Base-by-base conservation (phyloP, 2,113 vertebrate genomes). In the Pygoscelis antarcticus region DNA sequence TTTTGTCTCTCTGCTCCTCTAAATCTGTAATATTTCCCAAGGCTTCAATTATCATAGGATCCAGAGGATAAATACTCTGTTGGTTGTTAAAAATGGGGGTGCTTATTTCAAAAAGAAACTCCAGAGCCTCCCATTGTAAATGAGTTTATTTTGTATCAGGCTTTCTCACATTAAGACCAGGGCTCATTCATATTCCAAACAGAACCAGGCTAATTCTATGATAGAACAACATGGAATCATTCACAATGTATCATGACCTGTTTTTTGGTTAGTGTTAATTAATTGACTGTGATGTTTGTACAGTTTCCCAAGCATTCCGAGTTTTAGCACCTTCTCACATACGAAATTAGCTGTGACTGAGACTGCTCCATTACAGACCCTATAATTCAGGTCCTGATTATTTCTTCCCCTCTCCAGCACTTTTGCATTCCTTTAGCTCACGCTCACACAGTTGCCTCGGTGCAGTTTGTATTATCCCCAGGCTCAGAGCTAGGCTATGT, bases 381-480 rank as follows among this genome's bases (percentile, higher is more conserved):
- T 42, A 4, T 52, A 80, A 57, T 77, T 79, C 27, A 49, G 15
- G 1, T 30, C 25, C 38, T 80, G 30, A 20, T 62, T 66, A n/a
- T 22, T 46, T 70, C 16, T 83, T 72, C 60, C 27, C 3, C 9
- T 71, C 6, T 49, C 9, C 22, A 89, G 6, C 8, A 77, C 20
- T 74, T 93, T 40, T 81, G 16, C 25, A 42, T 78, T 90, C 19
- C 49, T 87, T 70, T 38, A 61, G 26, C 11, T 90, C 25, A 36
- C 13, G 9, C 9, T 62, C 4, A 38, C 1, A 5, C 15, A 27
- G 30, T 57, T 79, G 26, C 19, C 30, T 89, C 1, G 1, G 3
- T 51, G 13, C 42, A 60, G 22, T 42, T 42, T 91, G 4, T 44
- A 7, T 81, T 77, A 58, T 51, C 4, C 16, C 8, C 17, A 69